A percentile compares a stretch with the other conserved stretches of the same genome.
Evolutionary conservation across 1,140 invertebrate genomes (phyloP).

Genomic region (Lutraria rhynchaena): DNA sequence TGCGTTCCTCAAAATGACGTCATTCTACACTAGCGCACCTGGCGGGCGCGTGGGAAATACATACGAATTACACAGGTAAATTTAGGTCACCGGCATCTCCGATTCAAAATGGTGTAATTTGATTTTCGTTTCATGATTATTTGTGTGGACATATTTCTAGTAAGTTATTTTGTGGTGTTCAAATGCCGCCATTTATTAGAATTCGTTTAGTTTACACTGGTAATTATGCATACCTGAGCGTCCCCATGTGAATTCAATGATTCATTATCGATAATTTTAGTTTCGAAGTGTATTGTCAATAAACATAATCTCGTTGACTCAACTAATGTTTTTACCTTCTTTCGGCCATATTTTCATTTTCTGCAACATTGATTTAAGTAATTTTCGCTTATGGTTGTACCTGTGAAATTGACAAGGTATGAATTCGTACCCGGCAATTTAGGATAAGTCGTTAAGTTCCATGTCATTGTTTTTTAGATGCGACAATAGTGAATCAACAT

Average conservation of each 20-base stretch:
- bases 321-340: too few species aligned
- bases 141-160: conserved; percentile 7
- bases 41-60: conserved; percentile 55
- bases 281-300: too few species aligned
- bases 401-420: too few species aligned
- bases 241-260: neutral
- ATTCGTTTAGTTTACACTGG: neutral
- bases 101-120: conserved; percentile 54
- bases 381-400: too few species aligned
- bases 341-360: too few species aligned
- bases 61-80: conserved; percentile 58
- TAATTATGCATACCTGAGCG: neutral
- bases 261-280: too few species aligned
- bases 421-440: neutral
- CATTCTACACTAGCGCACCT: conserved; percentile 47
- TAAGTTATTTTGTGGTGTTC: conserved; percentile 6
- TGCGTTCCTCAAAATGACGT: conserved; percentile 20
- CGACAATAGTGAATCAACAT: neutral
- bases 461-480: neutral
- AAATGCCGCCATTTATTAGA: neutral
- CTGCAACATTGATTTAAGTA: too few species aligned
- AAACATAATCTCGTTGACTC: too few species aligned
- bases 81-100: conserved; percentile 38
- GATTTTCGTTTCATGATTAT: conserved; percentile 11
- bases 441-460: neutral